Conservation (phyloP, 2,113 vertebrate species). For the Syngnathus typhle region DNA sequence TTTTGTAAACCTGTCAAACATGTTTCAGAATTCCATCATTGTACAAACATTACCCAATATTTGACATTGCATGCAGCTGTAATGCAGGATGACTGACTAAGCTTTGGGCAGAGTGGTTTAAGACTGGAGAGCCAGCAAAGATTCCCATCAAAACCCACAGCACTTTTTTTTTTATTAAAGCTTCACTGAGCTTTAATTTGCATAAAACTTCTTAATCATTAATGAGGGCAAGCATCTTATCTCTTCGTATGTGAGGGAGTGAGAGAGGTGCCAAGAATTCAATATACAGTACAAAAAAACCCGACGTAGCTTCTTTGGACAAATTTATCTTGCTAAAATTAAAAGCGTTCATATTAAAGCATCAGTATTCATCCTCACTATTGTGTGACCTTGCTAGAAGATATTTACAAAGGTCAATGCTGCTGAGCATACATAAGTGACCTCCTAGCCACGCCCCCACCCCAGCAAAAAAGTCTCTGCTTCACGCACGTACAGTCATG, state of each 20-base stretch:
- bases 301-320: not conserved
- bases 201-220: constrained; percentile 42
- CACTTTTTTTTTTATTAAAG: constrained; percentile 28
- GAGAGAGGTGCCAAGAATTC: not conserved
- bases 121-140: constrained; percentile 23
- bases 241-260: not conserved
- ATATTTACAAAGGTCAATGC: constrained; percentile 27
- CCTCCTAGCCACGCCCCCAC: constrained; percentile 8
- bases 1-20: constrained; percentile 1
- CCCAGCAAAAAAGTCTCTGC: constrained; percentile 1
- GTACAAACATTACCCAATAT: constrained; percentile 56
- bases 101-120: constrained; percentile 18
- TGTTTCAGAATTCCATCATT: constrained; percentile 19
- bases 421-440: constrained; percentile 49
- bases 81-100: not conserved
- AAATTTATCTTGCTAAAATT: not conserved
- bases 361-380: constrained; percentile 18
- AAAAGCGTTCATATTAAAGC: not conserved
- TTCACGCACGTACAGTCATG: not conserved
- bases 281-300: constrained; percentile 4
- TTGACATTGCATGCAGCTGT: constrained; percentile 41
- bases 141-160: constrained; percentile 26
- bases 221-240: constrained; percentile 29
- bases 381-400: constrained; percentile 39
- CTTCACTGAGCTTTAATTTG: constrained; percentile 26